Conservation (phyloP, 2,797 vertebrate genomes). For the Garrulus glandarius region DNA sequence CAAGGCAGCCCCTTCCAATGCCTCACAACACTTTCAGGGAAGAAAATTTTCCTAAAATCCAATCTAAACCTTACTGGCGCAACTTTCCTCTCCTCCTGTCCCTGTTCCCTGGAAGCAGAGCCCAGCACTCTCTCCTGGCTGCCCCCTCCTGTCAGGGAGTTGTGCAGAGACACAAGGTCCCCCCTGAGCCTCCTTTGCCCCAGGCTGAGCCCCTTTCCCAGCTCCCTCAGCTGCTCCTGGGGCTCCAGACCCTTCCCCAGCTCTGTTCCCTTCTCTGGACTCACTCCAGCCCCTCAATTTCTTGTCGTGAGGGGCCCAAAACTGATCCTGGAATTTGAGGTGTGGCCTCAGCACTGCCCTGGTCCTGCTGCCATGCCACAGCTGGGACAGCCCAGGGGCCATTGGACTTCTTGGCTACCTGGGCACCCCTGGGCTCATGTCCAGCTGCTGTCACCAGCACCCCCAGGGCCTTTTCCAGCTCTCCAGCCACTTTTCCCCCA, state of each 20-base stretch:
- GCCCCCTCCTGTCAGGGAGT: background rate
- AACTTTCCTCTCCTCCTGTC: background rate
- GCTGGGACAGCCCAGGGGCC: background rate
- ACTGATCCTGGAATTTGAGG: rapidly evolving
- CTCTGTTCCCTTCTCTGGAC: rapidly evolving
- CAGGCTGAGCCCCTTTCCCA: background rate
- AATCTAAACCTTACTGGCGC: background rate
- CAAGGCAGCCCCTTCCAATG: background rate
- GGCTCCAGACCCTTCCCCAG: background rate
- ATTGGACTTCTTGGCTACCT: background rate
- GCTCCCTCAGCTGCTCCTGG: background rate
- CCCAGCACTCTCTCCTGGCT: rapidly evolving
- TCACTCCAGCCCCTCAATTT: background rate
- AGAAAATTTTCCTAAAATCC: too few species aligned
- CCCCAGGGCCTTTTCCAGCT: background rate
- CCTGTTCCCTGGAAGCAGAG: background rate
- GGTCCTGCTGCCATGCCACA: background rate
- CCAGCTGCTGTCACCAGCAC: background rate
- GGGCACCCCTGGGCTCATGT: background rate
- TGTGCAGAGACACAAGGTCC: background rate
- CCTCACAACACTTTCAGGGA: background rate
- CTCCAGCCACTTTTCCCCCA: background rate
- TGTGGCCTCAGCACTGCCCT: background rate
- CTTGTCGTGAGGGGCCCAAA: rapidly evolving
- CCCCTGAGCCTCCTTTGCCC: background rate